A percentile compares a stretch with the other conserved stretches of the same genome.
Conservation (phyloP, 2,113 vertebrate genomes). For the Brienomyrus brachyistius region DNA sequence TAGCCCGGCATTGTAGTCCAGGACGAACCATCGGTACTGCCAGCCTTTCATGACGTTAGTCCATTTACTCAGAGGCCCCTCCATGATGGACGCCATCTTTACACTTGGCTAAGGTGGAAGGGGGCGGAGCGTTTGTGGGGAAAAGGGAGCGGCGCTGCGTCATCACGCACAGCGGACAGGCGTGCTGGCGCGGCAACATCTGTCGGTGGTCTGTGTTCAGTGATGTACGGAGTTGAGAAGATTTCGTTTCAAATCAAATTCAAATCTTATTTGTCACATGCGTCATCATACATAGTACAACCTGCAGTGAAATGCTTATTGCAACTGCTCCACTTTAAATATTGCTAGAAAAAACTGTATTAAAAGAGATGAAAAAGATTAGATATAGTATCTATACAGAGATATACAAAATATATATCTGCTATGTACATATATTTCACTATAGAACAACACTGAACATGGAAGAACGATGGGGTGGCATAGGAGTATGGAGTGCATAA, state of each 20-base stretch:
- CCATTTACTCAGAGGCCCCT: constrained; percentile 97
- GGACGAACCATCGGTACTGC: constrained; percentile 97
- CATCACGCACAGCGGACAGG: constrained; percentile 20
- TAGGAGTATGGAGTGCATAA: no score
- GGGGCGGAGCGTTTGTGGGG: constrained; percentile 46
- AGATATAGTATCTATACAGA: no score
- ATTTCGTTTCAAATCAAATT: neutral
- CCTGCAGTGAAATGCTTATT: no score
- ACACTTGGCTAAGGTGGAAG: constrained; percentile 43
- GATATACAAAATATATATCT: no score
- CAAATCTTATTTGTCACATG: no score
- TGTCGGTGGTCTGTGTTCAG: neutral
- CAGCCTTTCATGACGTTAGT: constrained; percentile 98
- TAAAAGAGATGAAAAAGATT: no score
- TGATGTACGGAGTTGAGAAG: neutral
- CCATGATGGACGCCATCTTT: constrained; percentile 99
- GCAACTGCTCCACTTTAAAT: no score
- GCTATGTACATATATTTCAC: no score
- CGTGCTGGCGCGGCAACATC: neutral
- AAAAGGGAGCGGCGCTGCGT: constrained; percentile 29
- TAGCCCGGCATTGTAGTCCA: constrained; percentile 91
- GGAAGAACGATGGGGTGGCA: no score
- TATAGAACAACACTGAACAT: no score
- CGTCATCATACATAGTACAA: no score
- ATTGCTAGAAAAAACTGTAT: no score